These are phyloP conservation scores for Argyrosomus japonicus DNA, from an alignment of 2,113 vertebrate genomes.

Conservation along the genomic window DNA sequence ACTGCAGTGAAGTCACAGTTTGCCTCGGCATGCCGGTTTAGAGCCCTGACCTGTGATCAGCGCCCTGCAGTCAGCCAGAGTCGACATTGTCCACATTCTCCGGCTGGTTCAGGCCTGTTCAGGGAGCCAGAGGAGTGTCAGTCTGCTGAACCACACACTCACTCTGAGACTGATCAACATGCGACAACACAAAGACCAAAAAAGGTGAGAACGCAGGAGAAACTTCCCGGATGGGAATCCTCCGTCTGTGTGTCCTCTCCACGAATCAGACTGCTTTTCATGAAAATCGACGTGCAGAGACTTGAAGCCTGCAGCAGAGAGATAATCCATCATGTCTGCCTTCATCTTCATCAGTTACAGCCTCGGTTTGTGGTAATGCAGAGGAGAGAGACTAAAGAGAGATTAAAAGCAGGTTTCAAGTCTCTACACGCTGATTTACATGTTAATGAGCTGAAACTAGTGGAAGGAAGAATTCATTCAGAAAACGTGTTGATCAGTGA, in stretches of 20 bases:
- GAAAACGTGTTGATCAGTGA: background rate
- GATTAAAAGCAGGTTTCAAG: background rate
- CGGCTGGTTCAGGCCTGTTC: slow-evolving; percentile 58
- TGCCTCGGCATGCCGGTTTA: background rate
- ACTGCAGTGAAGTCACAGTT: background rate
- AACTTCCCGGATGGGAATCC: background rate
- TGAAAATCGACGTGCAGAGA: slow-evolving; percentile 13
- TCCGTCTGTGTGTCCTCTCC: background rate
- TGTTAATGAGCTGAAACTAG: background rate
- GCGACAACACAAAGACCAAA: slow-evolving; percentile 37
- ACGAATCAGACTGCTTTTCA: background rate
- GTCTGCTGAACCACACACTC: background rate
- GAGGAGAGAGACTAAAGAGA: background rate
- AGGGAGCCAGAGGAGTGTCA: background rate
- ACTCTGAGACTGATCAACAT: background rate
- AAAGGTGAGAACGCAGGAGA: slow-evolving; percentile 21
- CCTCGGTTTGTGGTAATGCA: background rate
- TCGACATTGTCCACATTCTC: slow-evolving; percentile 47
- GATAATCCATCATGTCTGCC: background rate
- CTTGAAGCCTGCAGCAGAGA: slow-evolving; percentile 19
- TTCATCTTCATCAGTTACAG: background rate
- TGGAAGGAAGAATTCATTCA: background rate
- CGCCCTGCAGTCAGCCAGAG: slow-evolving; percentile 24
- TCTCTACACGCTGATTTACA: background rate
- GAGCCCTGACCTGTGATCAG: background rate